These are phyloP conservation scores for Pionites leucogaster DNA, from an alignment of 2,113 vertebrate genomes.

Conservation along the genomic window DNA sequence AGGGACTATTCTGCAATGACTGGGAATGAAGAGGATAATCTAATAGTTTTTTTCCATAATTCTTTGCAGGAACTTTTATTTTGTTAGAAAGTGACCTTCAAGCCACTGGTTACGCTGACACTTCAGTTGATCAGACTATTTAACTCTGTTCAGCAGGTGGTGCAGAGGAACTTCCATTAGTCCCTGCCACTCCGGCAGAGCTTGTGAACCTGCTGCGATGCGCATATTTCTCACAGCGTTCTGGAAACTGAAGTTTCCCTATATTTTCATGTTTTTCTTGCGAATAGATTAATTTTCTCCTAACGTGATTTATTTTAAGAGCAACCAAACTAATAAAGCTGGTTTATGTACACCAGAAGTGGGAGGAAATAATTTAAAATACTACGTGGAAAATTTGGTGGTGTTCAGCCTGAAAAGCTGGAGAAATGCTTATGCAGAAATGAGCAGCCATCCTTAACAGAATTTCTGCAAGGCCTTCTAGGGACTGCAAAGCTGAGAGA, in stretches of 20 bases:
- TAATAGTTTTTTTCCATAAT: neutral
- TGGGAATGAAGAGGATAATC: neutral
- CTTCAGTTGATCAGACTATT: neutral
- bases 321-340: neutral
- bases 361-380: neutral
- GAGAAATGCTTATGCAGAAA: neutral
- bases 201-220: neutral
- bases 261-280: neutral
- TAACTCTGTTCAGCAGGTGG: neutral
- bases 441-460: neutral
- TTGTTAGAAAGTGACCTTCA: neutral
- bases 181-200: conserved; percentile 3
- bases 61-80: neutral
- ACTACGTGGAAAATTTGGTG: neutral
- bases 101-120: neutral
- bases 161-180: neutral
- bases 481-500: neutral
- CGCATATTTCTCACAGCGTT: neutral
- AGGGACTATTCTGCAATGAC: neutral
- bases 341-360: neutral
- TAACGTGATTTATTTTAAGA: neutral
- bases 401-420: neutral
- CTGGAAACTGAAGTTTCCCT: neutral
- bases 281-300: neutral
- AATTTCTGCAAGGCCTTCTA: neutral